Percentiles rank a stretch among this genome's conserved stretches.
Conservation (phyloP, 2,888 invertebrate genomes). For the Leistus spinibarbis region DNA sequence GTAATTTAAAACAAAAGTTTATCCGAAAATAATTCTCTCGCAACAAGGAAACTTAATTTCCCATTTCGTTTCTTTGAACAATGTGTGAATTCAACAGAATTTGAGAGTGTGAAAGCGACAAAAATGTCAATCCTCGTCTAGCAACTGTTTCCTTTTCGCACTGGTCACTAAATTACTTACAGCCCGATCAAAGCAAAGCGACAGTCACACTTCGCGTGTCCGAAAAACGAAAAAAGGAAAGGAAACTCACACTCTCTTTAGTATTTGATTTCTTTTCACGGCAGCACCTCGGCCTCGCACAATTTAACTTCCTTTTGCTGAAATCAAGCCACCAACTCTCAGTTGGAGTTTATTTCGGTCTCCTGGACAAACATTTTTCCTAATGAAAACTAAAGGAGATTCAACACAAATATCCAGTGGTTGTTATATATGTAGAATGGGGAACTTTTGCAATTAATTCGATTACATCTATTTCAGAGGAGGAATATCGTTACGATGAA, state of each 20-base stretch:
- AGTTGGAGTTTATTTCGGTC: slow-evolving; percentile 15
- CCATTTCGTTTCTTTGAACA: background rate
- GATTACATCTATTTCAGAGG: background rate
- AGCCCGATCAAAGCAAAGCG: background rate
- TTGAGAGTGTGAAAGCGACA: background rate
- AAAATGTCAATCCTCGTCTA: background rate
- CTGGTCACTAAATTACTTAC: slow-evolving; percentile 20
- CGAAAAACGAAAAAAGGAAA: background rate
- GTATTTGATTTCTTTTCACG: slow-evolving; percentile 22
- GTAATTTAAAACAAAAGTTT: background rate
- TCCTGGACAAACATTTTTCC: slow-evolving; percentile 24
- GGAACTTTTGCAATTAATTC: background rate
- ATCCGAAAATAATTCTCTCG: background rate
- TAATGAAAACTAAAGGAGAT: slow-evolving; percentile 23
- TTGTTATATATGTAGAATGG: background rate
- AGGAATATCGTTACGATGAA: background rate
- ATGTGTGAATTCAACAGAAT: background rate
- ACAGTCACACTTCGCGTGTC: slow-evolving; percentile 10
- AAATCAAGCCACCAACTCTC: background rate
- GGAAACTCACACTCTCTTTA: slow-evolving; percentile 5
- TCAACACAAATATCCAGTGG: background rate
- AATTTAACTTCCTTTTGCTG: slow-evolving; percentile 7
- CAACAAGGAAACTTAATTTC: background rate
- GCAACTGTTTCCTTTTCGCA: background rate
- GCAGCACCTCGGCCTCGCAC: slow-evolving; percentile 7